Evolutionary conservation across 2,888 invertebrate species (phyloP), one percentile per base, ranked within the genome.

Genomic region (Byasa hedistus): DNA sequence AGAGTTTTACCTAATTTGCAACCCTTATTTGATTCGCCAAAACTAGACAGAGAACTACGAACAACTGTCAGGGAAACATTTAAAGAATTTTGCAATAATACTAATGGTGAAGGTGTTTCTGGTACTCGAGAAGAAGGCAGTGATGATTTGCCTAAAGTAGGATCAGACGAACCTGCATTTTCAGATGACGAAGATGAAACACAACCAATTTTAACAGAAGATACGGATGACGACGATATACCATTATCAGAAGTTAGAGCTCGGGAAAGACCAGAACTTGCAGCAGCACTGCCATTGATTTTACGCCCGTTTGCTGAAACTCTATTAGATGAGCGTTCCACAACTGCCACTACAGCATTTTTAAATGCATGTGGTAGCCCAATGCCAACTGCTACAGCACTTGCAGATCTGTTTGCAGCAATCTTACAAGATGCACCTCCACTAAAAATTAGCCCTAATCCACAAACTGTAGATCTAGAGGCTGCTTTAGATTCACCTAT

Each of bases 61-160:
- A 93, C 94, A 69, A 95, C 98, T 86, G 96, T 99, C 54, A 94
- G 96, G 71, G 97, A 98, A 79, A 97, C 96, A 54, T 99, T 99
- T 82, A 95, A 96, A 77, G 98, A 98, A 86, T 98, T 98, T 85
- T 97, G 96, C 80, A 92, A 92, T 68, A 91, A 90, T 76, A 89
- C 89, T 0, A 90, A 91, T 73, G 91, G 90, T 27, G 92, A 92
- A 75, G 91, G 92, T 23, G 89, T 81, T 3, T 92, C 93, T 23
- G 91, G 92, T 22, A 84, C 87, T 60, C 79, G 83, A 36, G 92
- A 92, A 54, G 92, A 93, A 73, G 81, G 81, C 22, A 84, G 69
- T 70, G 89, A 89, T 27, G 92, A 91, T 24, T 69, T 90, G 36
- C 84, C 87, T 15, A 81, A 87, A 70, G 80, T 93, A 64, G 92